phyloP scores from a whole-genome alignment of 2,797 vertebrate species.

The Kryptolebias ocellatus region DNA sequence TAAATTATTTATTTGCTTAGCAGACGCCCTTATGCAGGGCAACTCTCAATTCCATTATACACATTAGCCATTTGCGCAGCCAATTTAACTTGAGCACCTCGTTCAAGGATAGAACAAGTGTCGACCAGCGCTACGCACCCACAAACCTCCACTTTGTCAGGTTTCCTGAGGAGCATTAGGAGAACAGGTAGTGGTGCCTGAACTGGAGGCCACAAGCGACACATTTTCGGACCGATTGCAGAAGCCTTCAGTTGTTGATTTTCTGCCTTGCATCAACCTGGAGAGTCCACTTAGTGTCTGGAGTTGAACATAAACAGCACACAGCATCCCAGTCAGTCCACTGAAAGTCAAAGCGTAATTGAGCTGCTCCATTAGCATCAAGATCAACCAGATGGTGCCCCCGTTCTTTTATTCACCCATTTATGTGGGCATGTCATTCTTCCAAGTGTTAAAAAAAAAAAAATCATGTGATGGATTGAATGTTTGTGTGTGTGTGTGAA shows the following conservation, averaged over 20 bases:
- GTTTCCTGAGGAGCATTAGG: slow-evolving; percentile 26
- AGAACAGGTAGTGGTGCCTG: slow-evolving; percentile 45
- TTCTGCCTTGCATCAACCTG: slow-evolving; percentile 11
- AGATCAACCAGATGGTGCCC: slow-evolving; percentile 79
- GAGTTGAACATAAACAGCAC: slow-evolving; percentile 48
- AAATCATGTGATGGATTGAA: slow-evolving; percentile 21
- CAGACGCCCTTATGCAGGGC: slow-evolving; percentile 77
- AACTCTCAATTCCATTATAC: slow-evolving; percentile 81
- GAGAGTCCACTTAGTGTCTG: slow-evolving; percentile 31
- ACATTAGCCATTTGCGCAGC: slow-evolving; percentile 79
- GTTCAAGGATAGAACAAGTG: slow-evolving; percentile 79
- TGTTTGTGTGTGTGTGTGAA: slow-evolving; percentile 23
- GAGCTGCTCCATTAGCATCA: slow-evolving; percentile 76
- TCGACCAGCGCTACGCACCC: neutral
- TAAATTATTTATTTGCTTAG: slow-evolving; percentile 86
- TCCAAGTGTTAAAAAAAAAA: slow-evolving; percentile 53
- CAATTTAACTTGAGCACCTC: slow-evolving; percentile 77
- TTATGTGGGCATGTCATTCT: slow-evolving; percentile 66
- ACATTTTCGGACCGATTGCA: slow-evolving; percentile 5
- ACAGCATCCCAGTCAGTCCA: slow-evolving; percentile 58
- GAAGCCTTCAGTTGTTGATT: neutral
- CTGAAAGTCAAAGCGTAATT: slow-evolving; percentile 80
- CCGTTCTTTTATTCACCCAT: slow-evolving; percentile 57
- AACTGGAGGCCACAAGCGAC: neutral
- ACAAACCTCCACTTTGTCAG: slow-evolving; percentile 34